Evolutionary conservation across 2,888 invertebrate species (phyloP), one percentile per base, ranked within the genome.

Genomic region (Drosophila anomalata): DNA sequence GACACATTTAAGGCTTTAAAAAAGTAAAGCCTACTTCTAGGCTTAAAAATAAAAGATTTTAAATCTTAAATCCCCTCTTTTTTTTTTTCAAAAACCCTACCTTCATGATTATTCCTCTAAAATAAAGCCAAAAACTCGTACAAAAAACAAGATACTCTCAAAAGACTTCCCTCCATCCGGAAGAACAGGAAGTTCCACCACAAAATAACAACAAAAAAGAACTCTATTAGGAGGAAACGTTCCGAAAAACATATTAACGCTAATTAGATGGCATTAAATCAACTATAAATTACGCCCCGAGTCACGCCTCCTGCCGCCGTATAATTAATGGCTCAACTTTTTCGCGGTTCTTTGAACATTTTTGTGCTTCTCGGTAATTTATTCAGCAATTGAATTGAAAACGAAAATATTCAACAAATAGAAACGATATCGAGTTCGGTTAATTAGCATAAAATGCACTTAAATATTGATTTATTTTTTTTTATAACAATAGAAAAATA

Each of bases 181-280:
- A 33, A 3, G n/a, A 14, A n/a, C 14, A 17, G 41, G 2, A n/a
- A 17, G 14, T 20, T n/a, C 7, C 14, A 14, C n/a, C 12, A 36
- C 12, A 36, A 36, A 36, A 36, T 29, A 29, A 29, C 9, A 2
- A n/a, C 36, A 36, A 24, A n/a, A 47, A 39, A 12, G 8, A 9
- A 3, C 5, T 6, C 5, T 12, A 29, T 22, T 63, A 29, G 36
- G 50, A 51, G 24, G 9, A 2, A 14, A 31, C 9, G 6, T 3
- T 14, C 17, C 42, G 11, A n/a, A 42, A 50, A 51, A 50, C 66
- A 39, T 44, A 63, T 50, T 56, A 29, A 33, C 29, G 56, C 36
- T 69, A 68, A 68, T 68, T 68, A 33, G 46, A 9, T 46, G 41
- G 22, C 69, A 69, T 69, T 52, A 52, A 58, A 52, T 69, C 46